Percentiles rank a stretch among this genome's conserved stretches.
Conservation (phyloP, 1,140 invertebrate genomes). For the Orchesella cincta region DNA sequence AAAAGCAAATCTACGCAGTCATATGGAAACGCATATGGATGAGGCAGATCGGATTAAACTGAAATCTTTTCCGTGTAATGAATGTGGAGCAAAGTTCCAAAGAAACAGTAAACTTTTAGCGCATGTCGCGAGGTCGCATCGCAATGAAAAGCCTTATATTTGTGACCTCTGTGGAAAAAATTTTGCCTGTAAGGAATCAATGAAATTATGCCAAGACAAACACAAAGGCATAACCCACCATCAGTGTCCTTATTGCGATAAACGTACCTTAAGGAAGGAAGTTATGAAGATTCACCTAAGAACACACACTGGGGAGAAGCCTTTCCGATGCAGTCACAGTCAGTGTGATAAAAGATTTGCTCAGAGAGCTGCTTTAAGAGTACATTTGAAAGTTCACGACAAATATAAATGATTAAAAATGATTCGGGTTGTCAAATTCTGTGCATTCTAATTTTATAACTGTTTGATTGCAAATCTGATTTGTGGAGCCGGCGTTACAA, state of each 20-base stretch:
- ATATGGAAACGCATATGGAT: background rate
- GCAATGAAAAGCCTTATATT: background rate
- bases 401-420: no score
- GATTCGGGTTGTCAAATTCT: no score
- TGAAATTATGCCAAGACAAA: background rate
- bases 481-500: no score
- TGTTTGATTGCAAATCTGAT: no score
- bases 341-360: constrained; percentile 1
- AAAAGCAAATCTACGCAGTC: background rate
- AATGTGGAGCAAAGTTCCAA: background rate
- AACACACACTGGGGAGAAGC: constrained; percentile 6
- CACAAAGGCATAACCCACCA: background rate
- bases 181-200: background rate
- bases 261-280: background rate
- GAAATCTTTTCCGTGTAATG: background rate
- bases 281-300: background rate
- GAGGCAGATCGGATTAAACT: background rate
- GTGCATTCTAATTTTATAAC: no score
- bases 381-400: constrained; percentile 8
- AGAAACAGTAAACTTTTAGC: background rate
- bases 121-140: background rate
- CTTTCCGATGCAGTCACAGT: background rate
- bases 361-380: background rate
- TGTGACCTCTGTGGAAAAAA: constrained; percentile 6
- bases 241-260: background rate